Base-by-base conservation (phyloP, 37 sponge, comb jelly and placozoan species). In the Diacarnus erythraeanus region DNA sequence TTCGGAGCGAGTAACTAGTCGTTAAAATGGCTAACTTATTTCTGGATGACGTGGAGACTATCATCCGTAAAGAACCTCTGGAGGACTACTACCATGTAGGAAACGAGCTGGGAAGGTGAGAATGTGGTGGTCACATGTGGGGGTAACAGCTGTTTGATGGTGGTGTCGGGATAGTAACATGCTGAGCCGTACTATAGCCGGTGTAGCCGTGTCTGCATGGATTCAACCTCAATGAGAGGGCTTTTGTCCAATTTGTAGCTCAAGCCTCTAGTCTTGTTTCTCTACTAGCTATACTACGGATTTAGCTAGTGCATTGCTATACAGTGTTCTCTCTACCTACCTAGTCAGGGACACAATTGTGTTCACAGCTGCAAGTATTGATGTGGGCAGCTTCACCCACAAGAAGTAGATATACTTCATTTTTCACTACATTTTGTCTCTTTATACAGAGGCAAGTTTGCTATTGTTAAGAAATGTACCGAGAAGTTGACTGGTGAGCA, bases 401-500 rank as follows among this genome's bases (percentile, higher is more conserved):
- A 43, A 34, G 30, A 27, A 25, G 61, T 17, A 60, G 27, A 60
- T 3, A 60, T 25, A 60, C 61, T 60, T 54, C 56, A 20, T n/a
- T n/a, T n/a, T n/a, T n/a, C n/a, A n/a, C n/a, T n/a, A n/a, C n/a
- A n/a, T 60, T 25, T 60, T 60, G n/a, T 60, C 22, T 17, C 22
- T 60, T 5, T 60, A 33, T 68, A 70, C 81, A 96, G 97, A 39
- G 97, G 97, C 1, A 92, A 96, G 67, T 96, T 90, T 81, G 97
- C 92, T 54, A 86, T 93, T 20, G 97, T 96, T 38, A 93, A 77
- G 63, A 57, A 64, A 26, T 90, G 88, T 64, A 90, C 86, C 0
- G 87, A 93, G 30, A 93, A 90, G 77, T 3, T 38, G 2, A 90
- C 83, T 1, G 94, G 97, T 0, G 41, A 66, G 18, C 77, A 79